Percentiles rank a stretch among this genome's conserved stretches.
Evolutionary conservation across 2,797 vertebrate species (phyloP).

Genomic region (Clarias pachynema): DNA sequence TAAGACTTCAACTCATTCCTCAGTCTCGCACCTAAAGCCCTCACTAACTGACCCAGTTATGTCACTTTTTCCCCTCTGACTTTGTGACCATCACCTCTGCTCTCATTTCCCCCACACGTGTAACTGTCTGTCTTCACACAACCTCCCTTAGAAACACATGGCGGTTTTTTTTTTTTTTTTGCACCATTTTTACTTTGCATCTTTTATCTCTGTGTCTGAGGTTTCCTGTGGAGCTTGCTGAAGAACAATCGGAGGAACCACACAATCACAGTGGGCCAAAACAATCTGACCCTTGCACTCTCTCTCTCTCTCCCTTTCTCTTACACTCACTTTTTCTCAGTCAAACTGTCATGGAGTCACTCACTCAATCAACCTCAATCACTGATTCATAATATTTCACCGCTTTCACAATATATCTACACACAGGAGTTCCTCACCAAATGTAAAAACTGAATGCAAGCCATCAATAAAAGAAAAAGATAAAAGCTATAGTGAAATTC

Average conservation of each 20-base stretch:
- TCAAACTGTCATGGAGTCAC: not conserved
- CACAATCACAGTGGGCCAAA: conserved; percentile 46
- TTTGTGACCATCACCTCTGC: conserved; percentile 36
- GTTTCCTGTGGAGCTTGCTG: conserved; percentile 56
- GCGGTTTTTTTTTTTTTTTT: not conserved
- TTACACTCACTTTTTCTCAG: not conserved
- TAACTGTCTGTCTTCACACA: conserved; percentile 6
- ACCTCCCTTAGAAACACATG: conserved; percentile 18
- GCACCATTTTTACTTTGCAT: not conserved
- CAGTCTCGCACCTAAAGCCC: conserved; percentile 28
- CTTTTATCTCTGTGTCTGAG: conserved; percentile 49
- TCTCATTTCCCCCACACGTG: conserved; percentile 22
- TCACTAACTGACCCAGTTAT: conserved; percentile 42
- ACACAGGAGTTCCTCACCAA: not conserved
- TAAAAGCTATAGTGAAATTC: not conserved
- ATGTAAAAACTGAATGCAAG: not conserved
- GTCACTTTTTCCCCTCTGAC: conserved; percentile 2
- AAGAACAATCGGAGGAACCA: conserved; percentile 62
- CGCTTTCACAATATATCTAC: not conserved
- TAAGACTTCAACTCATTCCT: not conserved
- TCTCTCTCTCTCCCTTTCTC: not conserved
- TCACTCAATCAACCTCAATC: not conserved
- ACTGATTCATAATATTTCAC: not conserved
- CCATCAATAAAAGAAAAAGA: not conserved
- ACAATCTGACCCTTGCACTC: conserved; percentile 15